Evolutionary conservation across 2,797 vertebrate genomes (phyloP), one percentile per base, ranked within the genome.

Genomic region (Xiphophorus birchmanni): DNA sequence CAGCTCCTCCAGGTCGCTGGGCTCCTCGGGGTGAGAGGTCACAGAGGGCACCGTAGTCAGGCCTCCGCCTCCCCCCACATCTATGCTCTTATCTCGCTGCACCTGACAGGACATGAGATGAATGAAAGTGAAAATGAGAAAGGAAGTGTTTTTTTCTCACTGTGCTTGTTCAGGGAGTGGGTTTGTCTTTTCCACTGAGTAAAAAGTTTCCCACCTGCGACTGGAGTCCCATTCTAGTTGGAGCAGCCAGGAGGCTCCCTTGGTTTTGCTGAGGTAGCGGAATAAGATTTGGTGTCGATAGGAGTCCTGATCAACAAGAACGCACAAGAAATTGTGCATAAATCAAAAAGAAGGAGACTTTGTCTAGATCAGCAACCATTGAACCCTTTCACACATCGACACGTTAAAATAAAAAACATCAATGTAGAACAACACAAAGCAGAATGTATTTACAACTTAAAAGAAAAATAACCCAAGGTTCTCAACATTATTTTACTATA

Each of bases 261-360:
- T 97, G 97, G 96, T 96, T 97, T 97, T 97, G 97, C 95, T 98
- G 97, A 98, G 97, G 97, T 98, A 98, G 97, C 95, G 97, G 87
- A 96, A 98, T 96, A 93, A 98, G 96, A 97, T 97, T 98, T 97
- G 96, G 96, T 93, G 97, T 97, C 42, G 96, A 94, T 81, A 98
- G 94, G 93, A 98, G 96, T 94, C 97, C 97, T 98, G 86, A 82
- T 32, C 17, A n/a, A 69, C 26, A n/a, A 74, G 35, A 35, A 67
- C 48, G 44, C 73, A 77, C 60, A 60, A 76, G 75, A 73, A 48
- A 73, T 32, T 3, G 4, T 0, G 60, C 17, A 29, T 13, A 50
- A 76, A 10, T 78, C n/a, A 47, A 69, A 37, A 69, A 45, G 7
- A 10, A 1, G 42, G 44, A 18, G 10, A 76, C 35, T 60, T n/a